A percentile compares a stretch with the other conserved stretches of the same genome.
Conservation (phyloP, 2,888 invertebrate species). For the Rutpela maculata region DNA sequence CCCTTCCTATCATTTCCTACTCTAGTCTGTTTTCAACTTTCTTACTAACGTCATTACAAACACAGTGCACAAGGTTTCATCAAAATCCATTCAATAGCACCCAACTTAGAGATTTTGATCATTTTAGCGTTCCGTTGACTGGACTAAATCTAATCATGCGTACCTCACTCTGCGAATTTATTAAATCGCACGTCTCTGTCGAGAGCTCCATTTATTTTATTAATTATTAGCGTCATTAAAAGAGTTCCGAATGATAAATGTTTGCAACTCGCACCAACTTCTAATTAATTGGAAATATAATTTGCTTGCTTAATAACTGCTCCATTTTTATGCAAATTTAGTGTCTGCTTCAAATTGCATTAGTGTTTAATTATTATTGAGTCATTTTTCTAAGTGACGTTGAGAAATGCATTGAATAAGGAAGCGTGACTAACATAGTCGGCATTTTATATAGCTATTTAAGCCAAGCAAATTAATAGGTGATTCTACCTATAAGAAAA, state of each 20-base stretch:
- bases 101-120: too few relatives aligned
- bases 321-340: constrained; percentile 40
- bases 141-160: constrained; percentile 7
- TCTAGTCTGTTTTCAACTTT: too few relatives aligned
- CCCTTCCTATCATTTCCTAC: too few relatives aligned
- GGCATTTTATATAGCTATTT: too few relatives aligned
- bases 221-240: constrained; percentile 52
- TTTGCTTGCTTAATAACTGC: constrained; percentile 45
- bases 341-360: constrained; percentile 19
- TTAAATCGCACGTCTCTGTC: constrained; percentile 36
- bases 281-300: constrained; percentile 56
- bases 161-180: constrained; percentile 1
- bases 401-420: neutral
- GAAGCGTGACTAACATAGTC: too few relatives aligned
- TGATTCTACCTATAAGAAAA: too few relatives aligned
- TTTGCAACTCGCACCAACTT: constrained; percentile 49
- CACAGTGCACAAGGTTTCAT: too few relatives aligned
- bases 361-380: constrained; percentile 19
- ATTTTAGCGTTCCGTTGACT: too few relatives aligned
- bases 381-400: neutral
- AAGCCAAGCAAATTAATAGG: too few relatives aligned
- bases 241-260: constrained; percentile 52
- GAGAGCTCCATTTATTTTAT: constrained; percentile 47
- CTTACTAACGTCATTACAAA: too few relatives aligned
- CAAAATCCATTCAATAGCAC: too few relatives aligned